Percentiles rank a stretch among this genome's conserved stretches.
Conservation (phyloP, 2,113 vertebrate genomes). For the Dasyurus viverrinus region DNA sequence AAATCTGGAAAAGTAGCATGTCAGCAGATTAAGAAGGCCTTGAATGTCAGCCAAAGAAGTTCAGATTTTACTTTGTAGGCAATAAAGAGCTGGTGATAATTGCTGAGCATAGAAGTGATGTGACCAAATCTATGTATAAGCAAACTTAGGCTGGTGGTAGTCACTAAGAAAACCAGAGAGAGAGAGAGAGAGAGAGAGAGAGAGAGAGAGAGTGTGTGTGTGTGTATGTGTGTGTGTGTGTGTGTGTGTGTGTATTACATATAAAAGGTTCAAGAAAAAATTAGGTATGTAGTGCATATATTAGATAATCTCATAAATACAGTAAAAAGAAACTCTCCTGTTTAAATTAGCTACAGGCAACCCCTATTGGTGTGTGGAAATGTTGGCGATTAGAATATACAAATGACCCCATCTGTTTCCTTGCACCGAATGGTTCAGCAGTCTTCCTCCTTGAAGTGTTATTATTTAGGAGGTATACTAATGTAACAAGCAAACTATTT, state of each 20-base stretch:
- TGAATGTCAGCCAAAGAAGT: background rate
- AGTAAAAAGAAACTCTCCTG: background rate
- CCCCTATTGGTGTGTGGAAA: background rate
- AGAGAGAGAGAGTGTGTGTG: too few species aligned
- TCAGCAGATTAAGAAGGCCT: background rate
- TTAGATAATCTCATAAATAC: background rate
- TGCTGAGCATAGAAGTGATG: background rate
- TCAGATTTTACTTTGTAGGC: background rate
- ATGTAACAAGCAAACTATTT: background rate
- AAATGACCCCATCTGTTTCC: background rate
- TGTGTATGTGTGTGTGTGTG: too few species aligned
- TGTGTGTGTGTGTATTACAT: too few species aligned
- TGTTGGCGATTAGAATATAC: background rate
- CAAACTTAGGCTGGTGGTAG: background rate
- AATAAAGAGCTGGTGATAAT: background rate
- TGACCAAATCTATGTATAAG: background rate
- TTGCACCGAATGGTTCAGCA: background rate
- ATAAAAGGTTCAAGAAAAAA: background rate
- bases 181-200: too few species aligned
- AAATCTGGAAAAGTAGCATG: background rate
- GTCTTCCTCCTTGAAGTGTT: background rate
- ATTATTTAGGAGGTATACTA: background rate
- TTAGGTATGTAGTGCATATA: background rate
- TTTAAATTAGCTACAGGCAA: background rate
- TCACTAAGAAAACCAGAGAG: background rate